Base-by-base conservation (phyloP, 1,140 invertebrate species). In the Drosophila pallidifrons region DNA sequence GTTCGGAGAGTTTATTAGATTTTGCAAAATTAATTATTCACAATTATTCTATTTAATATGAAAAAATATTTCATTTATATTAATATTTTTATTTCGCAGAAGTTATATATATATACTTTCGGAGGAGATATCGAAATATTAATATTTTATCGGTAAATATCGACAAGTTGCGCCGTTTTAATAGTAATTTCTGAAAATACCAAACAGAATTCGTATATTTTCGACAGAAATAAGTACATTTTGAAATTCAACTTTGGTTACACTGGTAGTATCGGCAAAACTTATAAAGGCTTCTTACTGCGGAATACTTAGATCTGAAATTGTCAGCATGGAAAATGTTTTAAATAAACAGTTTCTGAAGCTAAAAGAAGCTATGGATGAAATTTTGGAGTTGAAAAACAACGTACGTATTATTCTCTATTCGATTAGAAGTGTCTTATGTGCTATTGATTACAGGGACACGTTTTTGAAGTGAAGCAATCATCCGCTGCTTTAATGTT, bases 401-500 rank as follows among this genome's bases (percentile, higher is more conserved):
- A 63, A 45, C 28, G 83, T 89, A 76, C 7, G 30, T 41, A 30
- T 2, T 13, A 15, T 38, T 15, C 25, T 5, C 1, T 38, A 46
- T 25, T 5, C 7, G 46, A 32, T 15, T 49, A 11, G 13, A n/a
- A 8, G 7, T 16, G 52, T 54, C 30, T 16, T 11, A 30, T 30
- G n/a, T 10, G 5, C n/a, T 13, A 52, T n/a, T 52, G 25, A 11
- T 65, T 72, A 8, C 43, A 91, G 88, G 81, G 73, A 0, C 71
- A 75, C 75, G 94, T 95, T 80, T 95, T 97, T 13, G 93, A 93
- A 68, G 94, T 95, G 52, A 94, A 95, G 57, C 94, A 95, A 91
- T 94, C 95, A 58, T 94, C 96, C 81, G 96, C 95, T 5, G 95
- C 96, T 2, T 92, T 98, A 58, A 93, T 95, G 77, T 95, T 98